Evolutionary conservation across 37 sponge, comb jelly and placozoan genomes (phyloP).

Genomic region (Ephydatia muelleri): DNA sequence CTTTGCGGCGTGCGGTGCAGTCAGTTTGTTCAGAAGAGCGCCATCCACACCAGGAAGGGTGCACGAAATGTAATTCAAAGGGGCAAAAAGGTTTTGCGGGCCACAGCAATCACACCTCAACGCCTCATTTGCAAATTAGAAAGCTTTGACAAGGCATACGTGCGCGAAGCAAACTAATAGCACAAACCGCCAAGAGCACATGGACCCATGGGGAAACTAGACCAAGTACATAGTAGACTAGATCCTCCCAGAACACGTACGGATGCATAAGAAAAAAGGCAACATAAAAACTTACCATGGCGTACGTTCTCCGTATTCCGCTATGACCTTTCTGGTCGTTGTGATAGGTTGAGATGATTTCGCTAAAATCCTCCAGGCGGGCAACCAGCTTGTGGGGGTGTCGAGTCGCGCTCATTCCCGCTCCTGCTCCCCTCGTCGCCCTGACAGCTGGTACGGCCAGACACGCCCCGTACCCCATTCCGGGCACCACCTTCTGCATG

Average conservation of each 20-base stretch:
- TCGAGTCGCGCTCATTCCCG: neutral
- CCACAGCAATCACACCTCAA: no score
- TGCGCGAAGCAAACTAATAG: no score
- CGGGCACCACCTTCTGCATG: slow-evolving; percentile 14
- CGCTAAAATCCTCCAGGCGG: slow-evolving; percentile 43
- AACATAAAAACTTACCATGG: slow-evolving; percentile 24
- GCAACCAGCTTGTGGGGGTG: slow-evolving; percentile 50
- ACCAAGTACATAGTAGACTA: neutral
- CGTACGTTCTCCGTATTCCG: slow-evolving; percentile 48
- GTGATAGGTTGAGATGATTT: slow-evolving; percentile 47
- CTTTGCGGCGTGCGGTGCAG: no score
- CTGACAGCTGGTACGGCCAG: slow-evolving; percentile 28
- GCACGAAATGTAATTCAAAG: no score
- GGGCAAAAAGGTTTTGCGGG: no score
- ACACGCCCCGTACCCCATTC: slow-evolving; percentile 9
- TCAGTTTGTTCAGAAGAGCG: no score
- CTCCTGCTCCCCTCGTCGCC: neutral
- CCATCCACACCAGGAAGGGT: no score
- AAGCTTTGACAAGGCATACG: no score
- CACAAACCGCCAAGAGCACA: neutral
- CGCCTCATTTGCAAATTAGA: no score
- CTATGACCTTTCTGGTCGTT: slow-evolving; percentile 39
- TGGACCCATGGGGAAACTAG: no score
- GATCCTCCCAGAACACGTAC: neutral
- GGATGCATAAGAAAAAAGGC: neutral